Evolutionary conservation across 2,888 invertebrate species (phyloP).

Genomic region (Chaitophorus viminalis): DNA sequence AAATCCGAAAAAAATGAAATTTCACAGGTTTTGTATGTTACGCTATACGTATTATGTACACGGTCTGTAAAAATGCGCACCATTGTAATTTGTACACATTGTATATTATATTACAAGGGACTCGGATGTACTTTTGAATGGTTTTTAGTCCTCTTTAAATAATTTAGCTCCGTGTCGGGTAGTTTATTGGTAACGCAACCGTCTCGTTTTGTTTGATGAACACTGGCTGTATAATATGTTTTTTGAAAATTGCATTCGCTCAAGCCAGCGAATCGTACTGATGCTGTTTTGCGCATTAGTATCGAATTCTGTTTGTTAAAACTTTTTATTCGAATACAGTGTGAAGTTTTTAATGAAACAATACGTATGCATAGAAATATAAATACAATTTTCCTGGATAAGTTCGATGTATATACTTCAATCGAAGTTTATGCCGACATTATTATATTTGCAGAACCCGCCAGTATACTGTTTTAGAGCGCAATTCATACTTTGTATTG

Average conservation of each 20-base stretch:
- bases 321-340: constrained; percentile 24
- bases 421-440: not conserved
- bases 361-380: not conserved
- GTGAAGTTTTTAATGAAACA: constrained; percentile 7
- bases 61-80: too few relatives aligned
- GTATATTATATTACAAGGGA: too few relatives aligned
- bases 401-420: not conserved
- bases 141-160: not conserved
- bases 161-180: not conserved
- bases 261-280: not conserved
- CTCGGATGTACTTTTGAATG: too few relatives aligned
- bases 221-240: not conserved
- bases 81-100: too few relatives aligned
- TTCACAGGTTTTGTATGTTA: too few relatives aligned
- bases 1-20: too few relatives aligned
- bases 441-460: not conserved
- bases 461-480: not conserved
- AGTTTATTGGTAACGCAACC: not conserved
- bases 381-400: not conserved
- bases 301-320: constrained; percentile 20
- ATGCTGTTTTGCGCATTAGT: not conserved
- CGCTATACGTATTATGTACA: too few relatives aligned
- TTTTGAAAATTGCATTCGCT: not conserved
- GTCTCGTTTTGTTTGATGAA: constrained; percentile 4
- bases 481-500: not conserved